These are phyloP conservation scores for Porphyrio hochstetteri DNA, from an alignment of 2,113 vertebrate genomes.

Conservation along the genomic window DNA sequence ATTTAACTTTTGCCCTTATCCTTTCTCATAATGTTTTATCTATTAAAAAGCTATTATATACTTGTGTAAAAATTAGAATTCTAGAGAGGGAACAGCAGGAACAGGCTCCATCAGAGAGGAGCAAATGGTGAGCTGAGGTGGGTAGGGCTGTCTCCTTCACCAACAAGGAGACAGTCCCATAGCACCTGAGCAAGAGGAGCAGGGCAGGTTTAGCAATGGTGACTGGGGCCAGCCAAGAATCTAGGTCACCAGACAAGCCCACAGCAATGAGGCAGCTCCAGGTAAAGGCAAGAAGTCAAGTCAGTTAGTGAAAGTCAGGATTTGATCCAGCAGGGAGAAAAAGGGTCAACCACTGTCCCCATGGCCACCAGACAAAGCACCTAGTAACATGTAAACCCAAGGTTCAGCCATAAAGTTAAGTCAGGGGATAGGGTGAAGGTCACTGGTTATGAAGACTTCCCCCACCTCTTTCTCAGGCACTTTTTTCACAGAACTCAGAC, in stretches of 20 bases:
- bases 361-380: neutral
- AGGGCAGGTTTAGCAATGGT: neutral
- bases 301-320: neutral
- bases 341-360: too few species aligned
- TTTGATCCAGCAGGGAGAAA: neutral
- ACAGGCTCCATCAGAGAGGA: accelerated
- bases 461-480: neutral
- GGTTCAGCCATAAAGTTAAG: neutral
- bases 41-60: neutral
- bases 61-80: neutral
- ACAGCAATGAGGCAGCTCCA: neutral
- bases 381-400: neutral
- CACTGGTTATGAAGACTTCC: neutral
- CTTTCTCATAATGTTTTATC: neutral
- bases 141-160: neutral
- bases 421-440: neutral
- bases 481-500: neutral
- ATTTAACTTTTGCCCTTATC: neutral
- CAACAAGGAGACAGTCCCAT: neutral
- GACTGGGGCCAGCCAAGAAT: neutral
- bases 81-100: neutral
- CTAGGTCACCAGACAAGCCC: neutral
- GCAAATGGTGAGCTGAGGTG: neutral
- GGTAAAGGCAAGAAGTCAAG: neutral
- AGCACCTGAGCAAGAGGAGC: neutral